phyloP scores from a whole-genome alignment of 2,888 invertebrate species.

The Criorhina ranunculi region DNA sequence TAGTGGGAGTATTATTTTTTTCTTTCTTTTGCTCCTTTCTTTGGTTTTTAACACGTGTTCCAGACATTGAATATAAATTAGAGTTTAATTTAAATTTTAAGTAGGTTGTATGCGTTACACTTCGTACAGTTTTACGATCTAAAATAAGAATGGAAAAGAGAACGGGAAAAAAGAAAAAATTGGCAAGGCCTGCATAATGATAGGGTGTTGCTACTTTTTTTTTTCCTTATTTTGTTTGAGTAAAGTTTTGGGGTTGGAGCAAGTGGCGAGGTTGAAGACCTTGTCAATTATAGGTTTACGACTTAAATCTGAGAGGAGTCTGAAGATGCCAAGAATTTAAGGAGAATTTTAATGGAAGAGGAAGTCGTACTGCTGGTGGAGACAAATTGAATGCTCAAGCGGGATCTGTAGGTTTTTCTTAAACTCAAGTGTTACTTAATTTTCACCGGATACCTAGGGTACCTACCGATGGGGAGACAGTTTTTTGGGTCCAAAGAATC shows the following conservation, averaged over 20 bases:
- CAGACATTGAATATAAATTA: slow-evolving; percentile 74
- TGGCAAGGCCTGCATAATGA: slow-evolving; percentile 35
- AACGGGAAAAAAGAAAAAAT: background rate
- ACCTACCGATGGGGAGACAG: no score
- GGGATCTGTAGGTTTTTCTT: no score
- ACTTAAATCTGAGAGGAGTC: background rate
- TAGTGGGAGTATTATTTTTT: slow-evolving; percentile 4
- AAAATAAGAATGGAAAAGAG: no score
- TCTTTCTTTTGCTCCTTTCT: slow-evolving; percentile 8
- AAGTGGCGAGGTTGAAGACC: background rate
- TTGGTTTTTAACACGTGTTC: slow-evolving; percentile 50
- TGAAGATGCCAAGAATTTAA: background rate
- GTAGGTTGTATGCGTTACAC: slow-evolving; percentile 40
- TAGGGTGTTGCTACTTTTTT: slow-evolving; percentile 4
- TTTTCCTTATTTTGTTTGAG: background rate
- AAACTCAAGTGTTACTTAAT: no score
- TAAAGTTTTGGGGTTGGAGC: background rate
- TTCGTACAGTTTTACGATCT: slow-evolving; percentile 54
- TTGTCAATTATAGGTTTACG: slow-evolving; percentile 17
- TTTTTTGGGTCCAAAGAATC: no score
- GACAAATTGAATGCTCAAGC: no score
- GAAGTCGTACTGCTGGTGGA: no score
- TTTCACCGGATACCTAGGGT: no score
- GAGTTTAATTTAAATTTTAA: slow-evolving; percentile 73
- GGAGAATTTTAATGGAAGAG: no score